phyloP scores from a whole-genome alignment of 2,113 vertebrate species.

The Harpagus bidentatus region DNA sequence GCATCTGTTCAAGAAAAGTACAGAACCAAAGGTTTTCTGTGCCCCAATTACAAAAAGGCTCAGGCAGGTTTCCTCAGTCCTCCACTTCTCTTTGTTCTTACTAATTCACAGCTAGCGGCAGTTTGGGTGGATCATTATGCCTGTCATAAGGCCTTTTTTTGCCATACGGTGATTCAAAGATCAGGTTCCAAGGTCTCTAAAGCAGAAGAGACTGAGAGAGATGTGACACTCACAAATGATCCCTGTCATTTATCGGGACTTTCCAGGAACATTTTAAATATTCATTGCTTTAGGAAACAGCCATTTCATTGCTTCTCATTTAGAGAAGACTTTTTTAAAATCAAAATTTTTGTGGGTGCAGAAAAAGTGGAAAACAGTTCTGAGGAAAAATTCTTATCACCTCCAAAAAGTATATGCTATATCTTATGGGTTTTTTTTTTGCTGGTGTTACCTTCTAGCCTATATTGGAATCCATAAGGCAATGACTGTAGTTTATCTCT shows the following conservation, averaged over 20 bases:
- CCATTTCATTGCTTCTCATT: neutral
- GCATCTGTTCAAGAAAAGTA: neutral
- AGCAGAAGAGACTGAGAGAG: neutral
- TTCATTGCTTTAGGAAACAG: neutral
- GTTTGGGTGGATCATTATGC: neutral
- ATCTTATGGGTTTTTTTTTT: neutral
- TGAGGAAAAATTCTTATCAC: neutral
- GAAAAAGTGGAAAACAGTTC: neutral
- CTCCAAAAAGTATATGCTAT: neutral
- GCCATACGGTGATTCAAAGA: neutral
- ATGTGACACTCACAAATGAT: neutral
- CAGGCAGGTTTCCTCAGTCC: neutral
- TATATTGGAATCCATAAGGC: neutral
- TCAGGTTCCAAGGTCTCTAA: neutral
- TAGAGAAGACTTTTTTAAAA: neutral
- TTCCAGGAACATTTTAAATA: neutral
- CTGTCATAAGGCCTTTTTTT: neutral
- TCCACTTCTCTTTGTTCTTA: neutral
- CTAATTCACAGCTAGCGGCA: neutral
- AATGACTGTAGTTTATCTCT: constrained; percentile 7
- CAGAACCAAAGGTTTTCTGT: neutral
- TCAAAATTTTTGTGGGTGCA: neutral
- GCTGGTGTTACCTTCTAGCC: neutral
- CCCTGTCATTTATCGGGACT: neutral
- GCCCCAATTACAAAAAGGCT: neutral